Percentiles rank a stretch among this genome's conserved stretches.
Evolutionary conservation across 1,140 invertebrate genomes (phyloP).

Genomic region (Apis florea): DNA sequence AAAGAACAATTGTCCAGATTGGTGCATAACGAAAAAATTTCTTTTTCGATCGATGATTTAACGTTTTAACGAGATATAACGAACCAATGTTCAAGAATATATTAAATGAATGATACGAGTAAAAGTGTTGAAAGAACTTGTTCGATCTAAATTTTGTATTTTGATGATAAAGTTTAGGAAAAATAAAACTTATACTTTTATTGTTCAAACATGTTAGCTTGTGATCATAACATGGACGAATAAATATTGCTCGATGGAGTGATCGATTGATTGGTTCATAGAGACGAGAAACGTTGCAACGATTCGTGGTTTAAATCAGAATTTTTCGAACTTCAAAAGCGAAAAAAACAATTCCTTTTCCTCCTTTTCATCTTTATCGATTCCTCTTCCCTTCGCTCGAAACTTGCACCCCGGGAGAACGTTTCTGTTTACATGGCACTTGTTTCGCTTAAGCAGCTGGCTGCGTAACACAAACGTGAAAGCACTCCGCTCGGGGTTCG

Average conservation of each 20-base stretch:
- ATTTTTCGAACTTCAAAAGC: not conserved
- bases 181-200: not conserved
- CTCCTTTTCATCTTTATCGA: no score
- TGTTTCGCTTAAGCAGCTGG: conserved; percentile 39
- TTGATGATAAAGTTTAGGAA: no score
- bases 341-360: not conserved
- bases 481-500: not conserved
- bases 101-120: not conserved
- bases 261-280: not conserved
- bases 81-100: not conserved
- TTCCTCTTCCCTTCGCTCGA: not conserved
- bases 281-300: not conserved
- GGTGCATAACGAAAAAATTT: no score
- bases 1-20: not conserved
- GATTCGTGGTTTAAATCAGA: not conserved
- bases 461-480: conserved; percentile 10
- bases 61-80: not conserved
- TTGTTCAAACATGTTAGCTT: not conserved
- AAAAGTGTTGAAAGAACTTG: not conserved
- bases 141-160: not conserved
- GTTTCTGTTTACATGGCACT: conserved; percentile 44
- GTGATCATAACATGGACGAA: conserved; percentile 14
- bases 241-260: not conserved
- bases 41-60: no score
- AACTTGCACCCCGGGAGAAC: conserved; percentile 20